Evolutionary conservation across 2,113 vertebrate species (phyloP).

Genomic region (Vidua chalybeata): DNA sequence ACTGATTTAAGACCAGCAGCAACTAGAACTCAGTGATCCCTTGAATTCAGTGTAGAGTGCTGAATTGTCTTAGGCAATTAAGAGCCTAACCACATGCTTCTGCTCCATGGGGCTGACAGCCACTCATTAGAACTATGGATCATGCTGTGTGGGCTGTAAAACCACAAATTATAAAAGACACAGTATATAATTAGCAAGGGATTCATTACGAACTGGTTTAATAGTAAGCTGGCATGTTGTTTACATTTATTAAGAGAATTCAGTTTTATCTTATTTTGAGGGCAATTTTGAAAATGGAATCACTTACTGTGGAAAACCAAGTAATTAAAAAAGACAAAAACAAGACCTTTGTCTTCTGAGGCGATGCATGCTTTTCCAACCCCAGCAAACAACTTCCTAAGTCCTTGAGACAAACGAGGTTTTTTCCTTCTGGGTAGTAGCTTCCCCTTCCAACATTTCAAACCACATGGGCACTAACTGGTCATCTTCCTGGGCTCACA

Average conservation of each 20-base stretch:
- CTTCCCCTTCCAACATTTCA: background rate
- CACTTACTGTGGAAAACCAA: background rate
- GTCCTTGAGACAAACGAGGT: fast-evolving
- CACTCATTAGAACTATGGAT: slow-evolving; percentile 43
- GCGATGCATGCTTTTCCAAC: background rate
- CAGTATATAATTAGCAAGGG: slow-evolving; percentile 30
- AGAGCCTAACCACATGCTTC: background rate
- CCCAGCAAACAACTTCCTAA: background rate
- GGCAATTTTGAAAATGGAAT: slow-evolving; percentile 10
- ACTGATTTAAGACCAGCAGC: background rate
- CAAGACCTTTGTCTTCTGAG: background rate
- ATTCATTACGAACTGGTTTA: background rate
- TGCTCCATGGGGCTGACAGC: slow-evolving; percentile 21
- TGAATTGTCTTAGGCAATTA: slow-evolving; percentile 2
- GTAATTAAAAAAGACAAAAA: slow-evolving; percentile 25
- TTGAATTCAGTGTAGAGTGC: background rate
- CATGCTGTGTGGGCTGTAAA: slow-evolving; percentile 46
- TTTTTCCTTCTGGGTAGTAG: background rate
- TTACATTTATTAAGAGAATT: slow-evolving; percentile 29
- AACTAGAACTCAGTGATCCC: background rate
- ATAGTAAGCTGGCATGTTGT: background rate
- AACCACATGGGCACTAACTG: background rate
- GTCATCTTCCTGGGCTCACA: background rate
- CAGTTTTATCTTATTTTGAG: slow-evolving; percentile 37
- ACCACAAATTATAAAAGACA: slow-evolving; percentile 33